Evolutionary conservation across 2,888 invertebrate species (phyloP), one percentile per base, ranked within the genome.

Genomic region (Dasypogon diadema): DNA sequence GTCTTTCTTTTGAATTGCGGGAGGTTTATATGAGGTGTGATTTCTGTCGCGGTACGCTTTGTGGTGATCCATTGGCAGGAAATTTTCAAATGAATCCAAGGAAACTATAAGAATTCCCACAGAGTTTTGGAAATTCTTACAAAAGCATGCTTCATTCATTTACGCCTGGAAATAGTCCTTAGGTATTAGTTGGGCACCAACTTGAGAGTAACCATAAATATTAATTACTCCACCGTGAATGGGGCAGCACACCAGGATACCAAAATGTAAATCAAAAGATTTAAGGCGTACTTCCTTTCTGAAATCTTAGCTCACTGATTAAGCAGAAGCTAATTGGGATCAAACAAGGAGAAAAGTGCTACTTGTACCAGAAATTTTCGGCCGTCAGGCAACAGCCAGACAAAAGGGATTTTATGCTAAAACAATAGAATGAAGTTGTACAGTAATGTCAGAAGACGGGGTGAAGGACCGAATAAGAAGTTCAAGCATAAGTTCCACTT

Each of bases 291-390:
- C 18, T 26, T 30, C 30, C 58, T 10, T 14, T 58, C 30, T 18
- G 37, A 12, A 21, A 60, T 37, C 21, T 6, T 42, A 37, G 60
- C n/a, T 18, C 34, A 18, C 37, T 37, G 60, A 14, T 12, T 4
- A 60, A 34, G 37, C 8, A 37, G 60, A 10, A 5, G 46, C 48
- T 65, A 65, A 65, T 65, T 65, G 65, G 65, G 65, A 65, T 46
- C 46, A 65, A 65, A 65, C 48, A 65, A 65, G 65, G 42, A 65
- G 65, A 65, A 65, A 65, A 65, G 65, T 65, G 46, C 65, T 48
- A n/a, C 24, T 46, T 46, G 24, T 22, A 16, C 65, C 48, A n/a
- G 14, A 46, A 46, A 65, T 65, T 46, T 65, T 65, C 48, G 42
- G 24, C 65, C 65, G 24, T 22, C 46, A 48, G 26, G 46, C 22